Base-by-base conservation (phyloP, 2,888 invertebrate genomes). In the Nomada fabriciana region DNA sequence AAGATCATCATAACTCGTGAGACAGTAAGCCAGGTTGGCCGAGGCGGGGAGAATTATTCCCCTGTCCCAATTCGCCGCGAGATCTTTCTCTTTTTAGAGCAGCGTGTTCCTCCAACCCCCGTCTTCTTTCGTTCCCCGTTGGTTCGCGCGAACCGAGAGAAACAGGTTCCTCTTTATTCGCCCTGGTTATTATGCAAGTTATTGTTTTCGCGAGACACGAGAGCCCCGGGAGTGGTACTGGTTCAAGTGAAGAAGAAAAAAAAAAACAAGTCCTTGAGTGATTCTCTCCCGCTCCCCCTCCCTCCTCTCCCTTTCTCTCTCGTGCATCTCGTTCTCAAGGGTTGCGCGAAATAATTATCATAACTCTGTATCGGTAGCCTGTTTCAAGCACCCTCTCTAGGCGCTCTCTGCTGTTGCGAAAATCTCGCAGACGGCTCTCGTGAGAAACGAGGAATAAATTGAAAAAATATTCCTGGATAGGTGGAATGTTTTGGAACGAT, bases 91-190 rank as follows among this genome's bases (percentile, higher is more conserved):
- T 25, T 20, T 67, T 20, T 64, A 59, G 43, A 63, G 70, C 65
- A 72, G n/a, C 25, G 52, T 43, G 57, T 72, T 55, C 42, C 52
- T 64, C 43, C 76, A 53, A 52, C 64, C 75, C 78, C 60, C 47
- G 42, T 73, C 72, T 18, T 20, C 43, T 68, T 53, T 43, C 68
- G 71, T 61, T 69, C 59, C 61, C 53, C 42, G n/a, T 60, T 64
- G 60, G 65, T 69, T 63, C 71, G 60, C 55, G 70, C 73, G 68
- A 70, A 36, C 76, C 72, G 75, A 61, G 75, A 61, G 85, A 85
- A 89, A 89, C 89, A 89, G 89, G 89, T 89, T 89, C 89, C 75
- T 83, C 86, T 83, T 86, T 86, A 86, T 86, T 85, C 86, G 84
- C 29, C 75, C 84, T 61, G 78, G 80, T 87, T 88, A 84, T 86